These are phyloP conservation scores for Eretmochelys imbricata DNA, from an alignment of 2,113 vertebrate species.

Conservation along the genomic window DNA sequence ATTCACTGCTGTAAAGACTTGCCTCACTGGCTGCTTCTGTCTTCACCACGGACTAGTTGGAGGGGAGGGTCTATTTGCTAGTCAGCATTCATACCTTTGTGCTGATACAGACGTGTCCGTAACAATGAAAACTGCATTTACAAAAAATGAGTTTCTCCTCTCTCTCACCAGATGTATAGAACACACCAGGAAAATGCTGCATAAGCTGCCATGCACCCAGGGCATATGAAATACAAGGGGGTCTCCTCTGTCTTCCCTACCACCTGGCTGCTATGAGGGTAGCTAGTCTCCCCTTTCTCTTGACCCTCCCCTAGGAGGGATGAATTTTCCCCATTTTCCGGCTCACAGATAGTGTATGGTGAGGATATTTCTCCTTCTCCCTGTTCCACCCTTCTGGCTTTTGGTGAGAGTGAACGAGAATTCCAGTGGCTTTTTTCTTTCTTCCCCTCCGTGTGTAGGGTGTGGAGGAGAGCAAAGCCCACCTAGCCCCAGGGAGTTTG, in stretches of 20 bases:
- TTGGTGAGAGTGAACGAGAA: not conserved
- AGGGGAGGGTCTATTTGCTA: not conserved
- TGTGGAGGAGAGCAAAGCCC: not conserved
- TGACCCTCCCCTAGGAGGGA: not conserved
- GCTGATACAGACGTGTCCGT: not conserved
- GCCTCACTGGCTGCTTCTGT: not conserved
- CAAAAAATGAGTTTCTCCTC: not conserved
- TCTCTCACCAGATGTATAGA: not conserved
- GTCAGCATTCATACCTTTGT: slow-evolving; percentile 13
- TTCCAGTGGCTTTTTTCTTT: not conserved
- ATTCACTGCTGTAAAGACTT: not conserved
- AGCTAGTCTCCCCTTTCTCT: not conserved
- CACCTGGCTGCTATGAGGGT: not conserved
- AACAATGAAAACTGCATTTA: slow-evolving; percentile 13
- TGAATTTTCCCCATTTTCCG: not conserved
- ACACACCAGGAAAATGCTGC: not conserved
- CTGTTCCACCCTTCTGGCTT: not conserved
- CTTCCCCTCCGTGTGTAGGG: not conserved
- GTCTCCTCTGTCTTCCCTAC: not conserved
- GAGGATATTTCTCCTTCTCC: not conserved
- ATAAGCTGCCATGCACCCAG: not conserved
- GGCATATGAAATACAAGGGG: not conserved
- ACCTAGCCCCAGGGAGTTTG: not conserved
- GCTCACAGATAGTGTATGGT: not conserved
- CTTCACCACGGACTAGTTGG: not conserved